Base-by-base conservation (phyloP, 1,140 invertebrate genomes). In the Drosophila santomea region DNA sequence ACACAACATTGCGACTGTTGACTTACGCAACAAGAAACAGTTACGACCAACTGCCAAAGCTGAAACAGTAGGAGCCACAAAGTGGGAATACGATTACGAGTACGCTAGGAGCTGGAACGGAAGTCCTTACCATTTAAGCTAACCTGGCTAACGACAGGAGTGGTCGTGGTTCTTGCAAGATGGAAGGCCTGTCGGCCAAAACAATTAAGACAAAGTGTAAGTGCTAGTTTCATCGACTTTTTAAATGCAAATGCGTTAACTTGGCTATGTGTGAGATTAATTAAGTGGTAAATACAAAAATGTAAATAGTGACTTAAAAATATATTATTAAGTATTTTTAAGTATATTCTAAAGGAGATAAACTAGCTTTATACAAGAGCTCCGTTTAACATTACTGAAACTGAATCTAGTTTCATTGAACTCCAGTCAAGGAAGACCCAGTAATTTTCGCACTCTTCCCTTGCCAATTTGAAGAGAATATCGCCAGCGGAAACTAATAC, bases 1-100 rank as follows among this genome's bases (percentile, higher is more conserved):
- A 89, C 83, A 89, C 83, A 88, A 88, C 83, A 88, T 88, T 89
- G 84, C 72, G 69, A 82, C 83, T 86, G 84, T 86, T 86, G 83
- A 86, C 79, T 86, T 86, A 86, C 83, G 71, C 79, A 86, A 79
- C 83, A 83, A 88, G 83, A 76, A 86, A 67, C 79, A 80, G 83
- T 88, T 76, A 79, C 74, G 57, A 57, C 57, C 63, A 62, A 78
- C 71, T 67, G 72, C 61, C 63, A 74, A 64, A 73, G 60, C 15
- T 32, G 73, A 38, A 52, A 23, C 47, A 55, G 39, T 44, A 36
- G 39, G 25, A 51, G 41, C 56, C 56, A 41, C 67, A 73, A 51
- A 66, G 64, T 43, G 38, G 38, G 23, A 68, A 52, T 38, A 25
- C 25, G n/a, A 20, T 1, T 20, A 20, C 20, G 20, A 20, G 20